These are phyloP conservation scores for Sympetrum striolatum DNA, from an alignment of 2,888 invertebrate genomes.

Conservation along the genomic window DNA sequence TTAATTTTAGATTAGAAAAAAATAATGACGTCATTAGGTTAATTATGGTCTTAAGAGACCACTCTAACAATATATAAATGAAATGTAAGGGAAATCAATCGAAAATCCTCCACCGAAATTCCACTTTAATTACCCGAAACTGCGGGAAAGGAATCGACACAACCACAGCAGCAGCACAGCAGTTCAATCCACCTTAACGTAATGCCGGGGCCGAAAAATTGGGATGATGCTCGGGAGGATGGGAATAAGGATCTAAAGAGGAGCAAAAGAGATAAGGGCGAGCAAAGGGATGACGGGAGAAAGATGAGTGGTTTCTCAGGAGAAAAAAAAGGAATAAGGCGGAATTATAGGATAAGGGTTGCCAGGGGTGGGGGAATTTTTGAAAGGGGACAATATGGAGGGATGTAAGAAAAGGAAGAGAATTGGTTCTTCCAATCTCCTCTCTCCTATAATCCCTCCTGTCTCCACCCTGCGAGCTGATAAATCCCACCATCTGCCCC, in stretches of 20 bases:
- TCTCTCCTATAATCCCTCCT: not conserved
- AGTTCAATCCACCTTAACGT: no score
- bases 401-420: not conserved
- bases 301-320: not conserved
- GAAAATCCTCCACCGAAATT: no score
- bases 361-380: not conserved
- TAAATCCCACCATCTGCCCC: not conserved
- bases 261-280: not conserved
- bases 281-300: not conserved
- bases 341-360: not conserved
- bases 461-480: not conserved
- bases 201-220: not conserved
- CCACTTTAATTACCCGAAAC: no score
- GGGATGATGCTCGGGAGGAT: not conserved
- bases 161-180: no score
- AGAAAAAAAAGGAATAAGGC: not conserved
- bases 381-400: not conserved
- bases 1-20: no score
- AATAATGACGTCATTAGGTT: no score
- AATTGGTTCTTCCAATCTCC: conserved; percentile 16
- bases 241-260: not conserved
- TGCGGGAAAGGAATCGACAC: no score
- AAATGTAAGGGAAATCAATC: no score
- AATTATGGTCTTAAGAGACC: no score
- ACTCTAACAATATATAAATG: no score